Conservation (phyloP, 2,113 vertebrate species). For the Nycticorax nycticorax region DNA sequence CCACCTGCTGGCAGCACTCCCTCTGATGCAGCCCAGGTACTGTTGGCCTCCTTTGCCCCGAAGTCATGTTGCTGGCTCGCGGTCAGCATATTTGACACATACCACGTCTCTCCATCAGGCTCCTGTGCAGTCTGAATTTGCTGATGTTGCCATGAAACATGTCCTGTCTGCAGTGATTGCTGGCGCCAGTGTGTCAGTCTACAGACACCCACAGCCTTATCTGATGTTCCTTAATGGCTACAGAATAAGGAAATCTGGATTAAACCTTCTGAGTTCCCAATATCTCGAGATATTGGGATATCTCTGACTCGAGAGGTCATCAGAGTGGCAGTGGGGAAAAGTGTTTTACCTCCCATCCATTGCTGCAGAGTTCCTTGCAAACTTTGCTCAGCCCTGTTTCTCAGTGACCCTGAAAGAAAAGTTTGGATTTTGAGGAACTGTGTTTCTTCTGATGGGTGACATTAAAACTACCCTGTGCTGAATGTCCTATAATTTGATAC, state of each 20-base stretch:
- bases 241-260: not conserved
- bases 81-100: too few relatives aligned
- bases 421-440: not conserved
- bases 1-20: fast-evolving
- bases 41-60: not conserved
- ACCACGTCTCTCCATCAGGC: not conserved
- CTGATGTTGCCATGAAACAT: too few relatives aligned
- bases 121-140: not conserved
- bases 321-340: not conserved
- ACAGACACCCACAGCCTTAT: not conserved
- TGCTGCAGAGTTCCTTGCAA: not conserved
- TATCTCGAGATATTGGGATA: not conserved
- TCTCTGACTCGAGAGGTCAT: too few relatives aligned
- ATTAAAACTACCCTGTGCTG: not conserved
- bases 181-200: too few relatives aligned
- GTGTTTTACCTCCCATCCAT: not conserved
- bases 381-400: not conserved
- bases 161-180: not conserved
- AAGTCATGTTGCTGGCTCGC: not conserved
- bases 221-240: not conserved
- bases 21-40: not conserved
- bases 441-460: not conserved
- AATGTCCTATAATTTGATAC: not conserved
- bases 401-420: not conserved
- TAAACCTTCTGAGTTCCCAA: not conserved